phyloP scores from a whole-genome alignment of 2,888 invertebrate genomes.

The Drosophila phalerata region DNA sequence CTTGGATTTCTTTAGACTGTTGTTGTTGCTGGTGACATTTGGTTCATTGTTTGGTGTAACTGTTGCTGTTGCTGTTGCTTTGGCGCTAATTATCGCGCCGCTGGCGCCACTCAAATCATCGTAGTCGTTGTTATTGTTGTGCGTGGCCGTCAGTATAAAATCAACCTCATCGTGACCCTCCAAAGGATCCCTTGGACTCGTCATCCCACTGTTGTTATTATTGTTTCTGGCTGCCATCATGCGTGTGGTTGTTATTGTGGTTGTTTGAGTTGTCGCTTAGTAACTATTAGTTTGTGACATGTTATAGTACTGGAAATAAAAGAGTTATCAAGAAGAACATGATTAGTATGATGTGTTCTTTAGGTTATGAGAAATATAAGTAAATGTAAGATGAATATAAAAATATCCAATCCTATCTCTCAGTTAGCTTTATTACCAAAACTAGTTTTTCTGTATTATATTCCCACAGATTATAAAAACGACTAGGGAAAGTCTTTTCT shows the following conservation, averaged over 20 bases:
- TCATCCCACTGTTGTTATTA: conserved; percentile 34
- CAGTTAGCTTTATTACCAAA: too few species aligned
- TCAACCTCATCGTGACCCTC: conserved; percentile 83
- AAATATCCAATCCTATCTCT: too few species aligned
- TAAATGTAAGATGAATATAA: too few species aligned
- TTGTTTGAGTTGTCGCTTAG: conserved; percentile 46
- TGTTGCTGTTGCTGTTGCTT: conserved; percentile 52
- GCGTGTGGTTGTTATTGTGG: conserved; percentile 1
- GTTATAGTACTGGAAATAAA: conserved; percentile 54
- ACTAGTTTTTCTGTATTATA: too few species aligned
- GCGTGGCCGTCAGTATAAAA: conserved; percentile 67
- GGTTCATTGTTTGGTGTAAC: conserved; percentile 66
- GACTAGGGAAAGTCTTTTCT: too few species aligned
- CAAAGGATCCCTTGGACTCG: conserved; percentile 15
- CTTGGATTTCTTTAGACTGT: conserved; percentile 65
- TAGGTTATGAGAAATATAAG: too few species aligned
- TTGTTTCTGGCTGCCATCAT: conserved; percentile 53
- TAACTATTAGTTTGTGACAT: conserved; percentile 58
- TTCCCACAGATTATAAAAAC: too few species aligned
- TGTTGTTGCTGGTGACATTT: conserved; percentile 56
- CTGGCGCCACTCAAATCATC: conserved; percentile 66
- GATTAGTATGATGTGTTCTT: neutral
- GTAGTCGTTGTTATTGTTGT: conserved; percentile 74
- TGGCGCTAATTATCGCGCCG: conserved; percentile 57
- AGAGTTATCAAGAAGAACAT: neutral